Percentiles rank a stretch among this genome's conserved stretches.
Conservation (phyloP, 2,888 invertebrate species). For the Marronus borbonicus region DNA sequence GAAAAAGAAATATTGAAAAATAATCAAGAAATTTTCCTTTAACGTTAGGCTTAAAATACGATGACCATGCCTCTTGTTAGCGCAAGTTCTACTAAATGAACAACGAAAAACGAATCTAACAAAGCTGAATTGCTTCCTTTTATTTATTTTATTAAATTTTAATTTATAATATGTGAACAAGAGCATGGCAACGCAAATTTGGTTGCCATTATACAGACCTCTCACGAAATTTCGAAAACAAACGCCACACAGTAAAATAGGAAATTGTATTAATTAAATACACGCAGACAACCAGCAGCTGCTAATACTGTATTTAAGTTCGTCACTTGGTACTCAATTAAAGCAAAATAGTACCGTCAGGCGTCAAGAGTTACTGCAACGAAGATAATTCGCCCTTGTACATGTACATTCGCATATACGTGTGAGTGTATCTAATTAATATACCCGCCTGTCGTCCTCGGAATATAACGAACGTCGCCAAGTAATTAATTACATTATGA, state of each 20-base stretch:
- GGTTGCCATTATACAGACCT: neutral
- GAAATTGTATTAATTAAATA: conserved; percentile 5
- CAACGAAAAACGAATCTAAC: no score
- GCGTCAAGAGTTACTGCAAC: conserved; percentile 11
- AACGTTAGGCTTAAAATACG: no score
- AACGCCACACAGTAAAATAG: neutral
- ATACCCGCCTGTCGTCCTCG: neutral
- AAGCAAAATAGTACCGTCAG: conserved; percentile 4
- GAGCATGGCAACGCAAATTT: no score
- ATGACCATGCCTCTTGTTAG: no score
- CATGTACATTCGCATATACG: no score
- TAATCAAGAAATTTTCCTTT: no score
- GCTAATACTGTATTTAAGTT: neutral
- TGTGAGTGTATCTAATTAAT: conserved; percentile 9
- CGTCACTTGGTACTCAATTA: conserved; percentile 5
- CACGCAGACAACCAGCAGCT: neutral
- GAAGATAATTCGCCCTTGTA: neutral
- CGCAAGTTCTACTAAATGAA: no score
- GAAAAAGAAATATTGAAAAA: no score
- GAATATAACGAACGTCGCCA: conserved; percentile 8
- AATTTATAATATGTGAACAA: no score
- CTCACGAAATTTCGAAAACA: neutral
- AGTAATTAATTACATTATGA: conserved; percentile 16
- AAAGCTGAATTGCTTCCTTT: no score
- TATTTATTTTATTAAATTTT: no score